Base-by-base conservation (phyloP, 2,113 vertebrate species). In the Tylochromis polylepis region DNA sequence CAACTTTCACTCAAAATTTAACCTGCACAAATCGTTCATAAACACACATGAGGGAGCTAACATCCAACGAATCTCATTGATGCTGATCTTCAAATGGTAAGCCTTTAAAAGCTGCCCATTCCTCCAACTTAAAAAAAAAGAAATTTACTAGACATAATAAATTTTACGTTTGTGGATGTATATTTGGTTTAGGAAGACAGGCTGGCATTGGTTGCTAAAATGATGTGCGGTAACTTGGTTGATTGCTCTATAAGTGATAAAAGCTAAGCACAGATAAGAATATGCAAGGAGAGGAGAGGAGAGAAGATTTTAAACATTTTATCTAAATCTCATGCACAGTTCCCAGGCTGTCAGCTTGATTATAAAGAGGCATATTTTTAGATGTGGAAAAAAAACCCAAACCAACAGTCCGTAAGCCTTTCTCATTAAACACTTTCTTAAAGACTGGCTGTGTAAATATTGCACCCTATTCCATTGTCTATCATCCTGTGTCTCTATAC, bases 231-330 rank as follows among this genome's bases (percentile, higher is more conserved):
- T 18, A 49, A 91, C 84, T 81, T 67, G 43, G 91, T 94, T 14
- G 58, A 86, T 90, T 72, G 79, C 84, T 87, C 78, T 57, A 60
- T 87, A 88, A 84, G 38, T 88, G 84, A 81, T 51, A 79, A 86
- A 85, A 38, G 56, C 72, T 87, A 11, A 67, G 46, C 55, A 20
- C 55, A 57, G 55, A 87, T 55, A 29, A 89, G 80, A 36, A 86
- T 24, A 58, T 62, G 43, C 3, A 14, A 24, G 11, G 36, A 49
- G 49, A 85, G 24, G 27, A 46, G 27, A 67, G 60, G 65, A 24
- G 27, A 82, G 20, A 27, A 9, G 27, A 70, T 38, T 85, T 80
- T 31, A 84, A 82, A n/a, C 27, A 72, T 60, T 86, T 87, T 70
- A 88, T 90, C 78, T 38, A 86, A 84, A 89, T 85, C 59, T 75